Evolutionary conservation across 2,797 vertebrate species (phyloP), one percentile per base, ranked within the genome.

Genomic region (Dromococcyx pavoninus): DNA sequence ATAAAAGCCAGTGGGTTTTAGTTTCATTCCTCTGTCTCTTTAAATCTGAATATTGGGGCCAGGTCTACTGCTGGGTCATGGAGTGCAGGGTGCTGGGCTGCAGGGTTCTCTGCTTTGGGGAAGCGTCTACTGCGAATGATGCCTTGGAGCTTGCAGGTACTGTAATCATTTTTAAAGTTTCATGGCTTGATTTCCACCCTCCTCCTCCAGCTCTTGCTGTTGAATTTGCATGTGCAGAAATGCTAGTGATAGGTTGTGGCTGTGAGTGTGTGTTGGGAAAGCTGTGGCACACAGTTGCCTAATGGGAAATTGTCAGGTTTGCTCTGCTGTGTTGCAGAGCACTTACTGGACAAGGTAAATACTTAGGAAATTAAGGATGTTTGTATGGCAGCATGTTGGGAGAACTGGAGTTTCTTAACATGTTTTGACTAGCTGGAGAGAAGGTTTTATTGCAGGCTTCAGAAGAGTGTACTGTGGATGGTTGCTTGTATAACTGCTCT

Each of bases 11-110:
- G 10, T 60, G 22, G 44, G 28, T 28, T 93, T 82, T 73, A 35
- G 6, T 89, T 91, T 89, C 17, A 10, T 82, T 80, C 28, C 18
- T 78, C 80, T 81, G 73, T 73, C 66, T 94, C 82, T 94, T 90
- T 90, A 94, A 94, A 74, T 71, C 27, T 54, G n/a, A 28, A 28
- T 70, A 37, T 12, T 70, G 27, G n/a, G 60, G 54, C 70, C 67
- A 85, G 58, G 48, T 89, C 83, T 17, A 8, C 91, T 93, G 67
- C 79, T 88, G 67, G 78, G 30, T 74, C 23, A 13, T 11, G 48
- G 65, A 56, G 51, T 86, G 60, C 61, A 84, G 76, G 46, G n/a
- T 89, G 43, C 39, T 87, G 78, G 39, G 35, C 43, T 92, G 57
- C 51, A 65, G 69, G 67, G 46, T 50, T 46, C 17, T 74, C 32